These are phyloP conservation scores for Corythucha ciliata DNA, from an alignment of 2,888 invertebrate species.

Conservation along the genomic window DNA sequence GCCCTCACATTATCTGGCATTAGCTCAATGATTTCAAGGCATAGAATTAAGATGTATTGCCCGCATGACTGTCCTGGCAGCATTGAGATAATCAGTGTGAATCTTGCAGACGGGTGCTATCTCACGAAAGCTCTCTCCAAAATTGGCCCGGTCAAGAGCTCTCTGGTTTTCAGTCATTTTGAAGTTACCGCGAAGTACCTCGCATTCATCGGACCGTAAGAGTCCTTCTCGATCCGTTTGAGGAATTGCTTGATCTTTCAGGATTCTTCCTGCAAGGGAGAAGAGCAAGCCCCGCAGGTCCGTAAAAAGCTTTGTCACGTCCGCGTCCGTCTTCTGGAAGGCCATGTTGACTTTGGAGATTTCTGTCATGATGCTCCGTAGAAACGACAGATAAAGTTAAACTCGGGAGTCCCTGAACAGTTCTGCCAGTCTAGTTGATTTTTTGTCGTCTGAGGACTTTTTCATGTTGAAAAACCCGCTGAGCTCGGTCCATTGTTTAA, in stretches of 20 bases:
- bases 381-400: not conserved
- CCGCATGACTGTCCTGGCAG: not conserved
- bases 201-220: not conserved
- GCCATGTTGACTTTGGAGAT: not conserved
- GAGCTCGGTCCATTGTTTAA: no score
- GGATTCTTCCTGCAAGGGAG: not conserved
- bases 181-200: no score
- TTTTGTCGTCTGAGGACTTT: no score
- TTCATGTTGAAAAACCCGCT: no score
- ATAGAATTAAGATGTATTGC: not conserved
- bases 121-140: not conserved
- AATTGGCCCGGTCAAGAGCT: not conserved
- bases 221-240: not conserved
- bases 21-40: not conserved
- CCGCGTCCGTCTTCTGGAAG: not conserved
- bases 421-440: no score
- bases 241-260: not conserved
- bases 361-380: not conserved
- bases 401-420: no score
- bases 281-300: not conserved
- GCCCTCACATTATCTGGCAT: not conserved
- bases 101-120: not conserved
- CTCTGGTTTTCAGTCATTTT: not conserved
- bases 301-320: not conserved
- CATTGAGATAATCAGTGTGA: not conserved